Conservation (phyloP, 2,888 invertebrate species). For the Augochlorella aurata region DNA sequence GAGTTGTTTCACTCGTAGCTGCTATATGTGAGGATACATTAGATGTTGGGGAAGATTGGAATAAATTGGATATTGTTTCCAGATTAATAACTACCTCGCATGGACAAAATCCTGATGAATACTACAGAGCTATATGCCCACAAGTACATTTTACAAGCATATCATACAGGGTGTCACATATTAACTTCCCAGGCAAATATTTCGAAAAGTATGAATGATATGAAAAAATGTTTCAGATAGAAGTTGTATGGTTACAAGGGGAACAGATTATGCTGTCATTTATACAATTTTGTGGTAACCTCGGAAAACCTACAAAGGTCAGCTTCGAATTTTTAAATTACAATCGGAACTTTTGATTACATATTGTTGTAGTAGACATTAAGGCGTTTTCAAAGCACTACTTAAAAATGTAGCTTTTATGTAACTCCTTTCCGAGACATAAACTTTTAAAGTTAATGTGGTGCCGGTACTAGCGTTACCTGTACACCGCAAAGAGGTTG, state of each 20-base stretch:
- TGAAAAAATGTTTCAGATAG: neutral
- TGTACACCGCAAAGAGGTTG: constrained; percentile 2
- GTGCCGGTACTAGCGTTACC: constrained; percentile 7
- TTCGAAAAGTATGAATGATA: neutral
- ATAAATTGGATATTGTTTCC: constrained; percentile 86
- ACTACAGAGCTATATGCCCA: constrained; percentile 81
- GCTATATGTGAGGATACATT: constrained; percentile 86
- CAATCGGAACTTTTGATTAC: neutral
- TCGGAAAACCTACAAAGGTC: neutral
- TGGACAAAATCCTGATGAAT: constrained; percentile 81
- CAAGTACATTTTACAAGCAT: constrained; percentile 74
- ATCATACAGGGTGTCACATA: constrained; percentile 1
- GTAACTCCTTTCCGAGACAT: neutral
- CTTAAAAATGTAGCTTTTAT: neutral
- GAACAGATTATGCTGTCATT: neutral
- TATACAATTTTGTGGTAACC: neutral
- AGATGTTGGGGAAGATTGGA: constrained; percentile 86
- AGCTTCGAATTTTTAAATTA: neutral
- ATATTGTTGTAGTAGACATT: neutral
- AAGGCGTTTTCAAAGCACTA: neutral
- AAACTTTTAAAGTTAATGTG: neutral
- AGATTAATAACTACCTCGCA: constrained; percentile 85
- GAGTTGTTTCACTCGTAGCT: constrained; percentile 86
- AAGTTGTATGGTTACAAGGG: neutral
- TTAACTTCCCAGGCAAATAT: neutral